A percentile compares a stretch with the other conserved stretches of the same genome.
Evolutionary conservation across 2,888 invertebrate genomes (phyloP).

Genomic region (Aethes cnicana): DNA sequence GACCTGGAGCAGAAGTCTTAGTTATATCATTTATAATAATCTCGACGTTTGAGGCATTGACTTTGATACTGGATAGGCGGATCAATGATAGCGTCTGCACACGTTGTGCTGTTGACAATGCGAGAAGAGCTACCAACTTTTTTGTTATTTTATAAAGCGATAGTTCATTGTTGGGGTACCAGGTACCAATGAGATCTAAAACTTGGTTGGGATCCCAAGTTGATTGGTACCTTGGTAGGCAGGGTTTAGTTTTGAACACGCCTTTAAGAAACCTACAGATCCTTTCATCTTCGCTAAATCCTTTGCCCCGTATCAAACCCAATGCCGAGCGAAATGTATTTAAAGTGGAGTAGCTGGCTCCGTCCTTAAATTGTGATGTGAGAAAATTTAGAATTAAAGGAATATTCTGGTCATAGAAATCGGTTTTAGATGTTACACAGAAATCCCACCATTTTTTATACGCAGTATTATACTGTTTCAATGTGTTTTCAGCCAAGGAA

Average conservation of each 20-base stretch:
- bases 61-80: neutral
- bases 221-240: neutral
- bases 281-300: neutral
- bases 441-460: neutral
- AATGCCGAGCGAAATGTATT: neutral
- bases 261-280: conserved; percentile 1
- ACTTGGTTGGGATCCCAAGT: conserved; percentile 1
- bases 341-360: neutral
- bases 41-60: neutral
- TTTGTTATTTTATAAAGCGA: neutral
- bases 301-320: neutral
- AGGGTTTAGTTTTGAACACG: neutral
- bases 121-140: neutral
- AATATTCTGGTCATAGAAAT: neutral
- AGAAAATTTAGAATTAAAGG: neutral
- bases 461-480: conserved; percentile 8
- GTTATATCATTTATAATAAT: neutral
- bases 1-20: neutral
- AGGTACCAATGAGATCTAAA: neutral
- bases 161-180: neutral
- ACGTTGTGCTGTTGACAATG: neutral
- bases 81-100: neutral
- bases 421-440: neutral
- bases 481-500: neutral
- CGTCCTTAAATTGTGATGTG: neutral